phyloP scores from a whole-genome alignment of 2,797 vertebrate genomes.

The Threskiornis aethiopicus region DNA sequence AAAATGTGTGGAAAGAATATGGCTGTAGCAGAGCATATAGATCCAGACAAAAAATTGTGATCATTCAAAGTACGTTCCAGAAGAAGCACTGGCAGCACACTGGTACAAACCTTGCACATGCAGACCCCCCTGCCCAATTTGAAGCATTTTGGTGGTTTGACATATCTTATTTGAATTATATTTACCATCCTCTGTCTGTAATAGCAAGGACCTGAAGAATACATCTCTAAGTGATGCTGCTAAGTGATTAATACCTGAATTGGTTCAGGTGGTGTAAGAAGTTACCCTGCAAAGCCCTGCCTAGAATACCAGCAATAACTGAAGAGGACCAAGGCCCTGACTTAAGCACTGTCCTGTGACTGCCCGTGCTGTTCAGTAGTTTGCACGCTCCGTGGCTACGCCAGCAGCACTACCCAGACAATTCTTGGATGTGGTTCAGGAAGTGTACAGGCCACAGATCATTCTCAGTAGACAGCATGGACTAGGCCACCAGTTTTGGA shows the following conservation, averaged over 20 bases:
- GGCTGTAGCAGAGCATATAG: neutral
- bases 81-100: neutral
- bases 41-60: neutral
- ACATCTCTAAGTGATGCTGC: neutral
- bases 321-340: neutral
- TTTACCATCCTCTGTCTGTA: neutral
- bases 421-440: neutral
- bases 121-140: neutral
- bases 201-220: neutral
- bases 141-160: neutral
- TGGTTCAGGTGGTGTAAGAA: neutral
- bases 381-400: rapidly evolving
- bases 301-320: neutral
- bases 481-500: neutral
- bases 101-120: neutral
- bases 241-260: neutral
- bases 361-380: neutral
- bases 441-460: neutral
- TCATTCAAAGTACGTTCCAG: neutral
- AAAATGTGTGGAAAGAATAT: neutral
- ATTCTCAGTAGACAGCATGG: neutral
- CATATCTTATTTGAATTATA: neutral
- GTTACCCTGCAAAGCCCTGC: neutral
- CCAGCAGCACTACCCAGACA: neutral
- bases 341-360: neutral